Evolutionary conservation across 2,797 vertebrate species (phyloP).

Genomic region (Eospalax fontanierii): DNA sequence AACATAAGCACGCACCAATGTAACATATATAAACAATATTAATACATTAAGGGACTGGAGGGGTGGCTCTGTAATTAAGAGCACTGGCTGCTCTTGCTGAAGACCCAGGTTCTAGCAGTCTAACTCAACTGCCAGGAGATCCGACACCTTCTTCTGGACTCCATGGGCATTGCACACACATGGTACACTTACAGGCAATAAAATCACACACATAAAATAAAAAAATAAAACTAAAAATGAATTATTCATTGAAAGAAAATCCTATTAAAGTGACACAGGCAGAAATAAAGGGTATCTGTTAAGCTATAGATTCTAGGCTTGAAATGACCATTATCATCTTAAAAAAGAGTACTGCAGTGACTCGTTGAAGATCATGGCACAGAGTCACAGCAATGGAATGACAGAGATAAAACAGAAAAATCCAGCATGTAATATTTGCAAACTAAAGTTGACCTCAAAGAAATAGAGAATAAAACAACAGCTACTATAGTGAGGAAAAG

Average conservation of each 20-base stretch:
- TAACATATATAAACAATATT: too few species aligned
- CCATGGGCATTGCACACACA: too few species aligned
- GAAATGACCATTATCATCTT: neutral
- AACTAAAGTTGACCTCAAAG: neutral
- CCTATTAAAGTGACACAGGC: neutral
- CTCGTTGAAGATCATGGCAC: neutral
- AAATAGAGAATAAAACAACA: neutral
- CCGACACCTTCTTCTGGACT: too few species aligned
- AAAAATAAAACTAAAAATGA: neutral
- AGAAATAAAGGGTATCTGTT: neutral
- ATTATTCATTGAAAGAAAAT: neutral
- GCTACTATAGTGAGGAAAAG: neutral
- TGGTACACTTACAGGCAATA: too few species aligned
- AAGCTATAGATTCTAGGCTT: neutral
- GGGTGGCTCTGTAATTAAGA: too few species aligned
- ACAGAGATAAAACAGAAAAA: neutral
- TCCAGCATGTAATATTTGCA: neutral
- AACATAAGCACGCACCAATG: too few species aligned
- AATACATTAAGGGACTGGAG: too few species aligned
- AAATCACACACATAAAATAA: too few species aligned
- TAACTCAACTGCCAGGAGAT: too few species aligned
- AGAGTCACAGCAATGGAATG: neutral
- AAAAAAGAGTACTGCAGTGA: neutral
- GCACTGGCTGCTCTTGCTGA: too few species aligned
- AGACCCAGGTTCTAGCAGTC: too few species aligned